Conservation (phyloP, 2,113 vertebrate species). For the Meleagris gallopavo region DNA sequence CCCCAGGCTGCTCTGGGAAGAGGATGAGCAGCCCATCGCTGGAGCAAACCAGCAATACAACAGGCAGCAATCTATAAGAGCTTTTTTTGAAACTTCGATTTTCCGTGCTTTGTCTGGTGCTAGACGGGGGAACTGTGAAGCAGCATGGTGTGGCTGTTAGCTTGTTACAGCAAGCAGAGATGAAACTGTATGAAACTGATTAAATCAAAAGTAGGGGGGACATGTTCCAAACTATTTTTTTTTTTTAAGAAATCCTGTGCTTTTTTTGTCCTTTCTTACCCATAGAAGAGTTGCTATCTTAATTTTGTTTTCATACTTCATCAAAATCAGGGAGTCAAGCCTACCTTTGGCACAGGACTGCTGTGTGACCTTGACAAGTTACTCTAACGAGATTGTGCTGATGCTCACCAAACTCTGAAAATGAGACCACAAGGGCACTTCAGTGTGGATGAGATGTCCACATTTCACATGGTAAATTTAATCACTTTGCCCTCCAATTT, state of each 20-base stretch:
- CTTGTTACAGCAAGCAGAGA: not conserved
- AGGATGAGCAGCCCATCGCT: not conserved
- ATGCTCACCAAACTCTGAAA: conserved; percentile 16
- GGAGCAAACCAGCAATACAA: not conserved
- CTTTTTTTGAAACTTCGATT: not conserved
- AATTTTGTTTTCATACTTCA: not conserved
- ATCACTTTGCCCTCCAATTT: conserved; percentile 32
- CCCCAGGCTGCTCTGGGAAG: not conserved
- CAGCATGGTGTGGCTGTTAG: not conserved
- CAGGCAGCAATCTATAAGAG: not conserved
- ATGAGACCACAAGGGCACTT: not conserved
- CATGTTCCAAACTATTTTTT: not conserved
- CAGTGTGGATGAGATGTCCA: conserved; percentile 40
- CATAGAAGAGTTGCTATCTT: not conserved
- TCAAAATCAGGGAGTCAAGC: not conserved
- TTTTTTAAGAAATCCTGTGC: not conserved
- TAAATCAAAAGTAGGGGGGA: not conserved
- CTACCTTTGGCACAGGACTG: conserved; percentile 25
- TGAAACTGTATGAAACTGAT: not conserved
- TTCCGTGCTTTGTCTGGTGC: not conserved
- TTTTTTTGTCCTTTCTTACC: not conserved
- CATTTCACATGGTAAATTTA: not conserved
- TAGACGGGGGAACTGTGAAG: not conserved
- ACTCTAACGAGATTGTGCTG: conserved; percentile 21
- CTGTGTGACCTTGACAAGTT: conserved; percentile 39